phyloP scores from a whole-genome alignment of 2,888 invertebrate genomes.

The Chloroclysta siterata region DNA sequence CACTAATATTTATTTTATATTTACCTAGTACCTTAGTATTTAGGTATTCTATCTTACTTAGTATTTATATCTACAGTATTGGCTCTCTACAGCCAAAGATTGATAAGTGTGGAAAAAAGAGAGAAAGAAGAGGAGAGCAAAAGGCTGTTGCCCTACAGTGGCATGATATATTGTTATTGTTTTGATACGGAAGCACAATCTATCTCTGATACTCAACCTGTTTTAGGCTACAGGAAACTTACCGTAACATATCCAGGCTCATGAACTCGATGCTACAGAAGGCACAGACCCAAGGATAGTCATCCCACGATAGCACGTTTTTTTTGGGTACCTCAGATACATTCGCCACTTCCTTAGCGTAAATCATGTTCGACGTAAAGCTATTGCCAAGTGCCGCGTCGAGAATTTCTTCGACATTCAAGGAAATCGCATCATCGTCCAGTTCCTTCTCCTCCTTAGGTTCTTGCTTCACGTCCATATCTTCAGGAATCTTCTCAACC shows the following conservation, averaged over 20 bases:
- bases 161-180: no score
- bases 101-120: no score
- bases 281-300: slow-evolving; percentile 75
- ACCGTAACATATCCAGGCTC: slow-evolving; percentile 72
- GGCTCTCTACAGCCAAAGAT: no score
- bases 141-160: no score
- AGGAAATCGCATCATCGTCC: slow-evolving; percentile 32
- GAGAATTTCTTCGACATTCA: slow-evolving; percentile 69
- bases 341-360: slow-evolving; percentile 66
- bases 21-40: no score
- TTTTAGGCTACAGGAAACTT: not conserved
- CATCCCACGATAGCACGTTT: slow-evolving; percentile 62
- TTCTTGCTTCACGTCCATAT: slow-evolving; percentile 61
- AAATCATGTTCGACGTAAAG: slow-evolving; percentile 60
- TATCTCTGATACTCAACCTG: no score
- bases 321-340: slow-evolving; percentile 56
- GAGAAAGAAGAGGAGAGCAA: no score
- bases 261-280: slow-evolving; percentile 73
- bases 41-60: no score
- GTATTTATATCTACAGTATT: no score
- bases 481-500: slow-evolving; percentile 16
- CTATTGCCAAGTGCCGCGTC: slow-evolving; percentile 65
- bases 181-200: no score
- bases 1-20: no score
- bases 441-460: slow-evolving; percentile 62